phyloP scores from a whole-genome alignment of 1,140 invertebrate genomes.

The Cydia splendana region DNA sequence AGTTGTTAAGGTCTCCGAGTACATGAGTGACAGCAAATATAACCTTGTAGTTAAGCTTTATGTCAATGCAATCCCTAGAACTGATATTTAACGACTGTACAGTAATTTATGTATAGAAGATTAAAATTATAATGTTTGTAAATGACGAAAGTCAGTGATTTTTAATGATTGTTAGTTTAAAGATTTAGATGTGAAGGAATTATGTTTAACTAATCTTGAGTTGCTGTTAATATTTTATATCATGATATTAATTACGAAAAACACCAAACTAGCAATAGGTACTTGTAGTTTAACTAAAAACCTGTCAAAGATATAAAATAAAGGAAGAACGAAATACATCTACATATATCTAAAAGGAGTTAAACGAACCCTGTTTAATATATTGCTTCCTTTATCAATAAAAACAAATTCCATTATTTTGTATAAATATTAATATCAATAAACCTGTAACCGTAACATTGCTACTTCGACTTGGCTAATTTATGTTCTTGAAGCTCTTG shows the following conservation, averaged over 20 bases:
- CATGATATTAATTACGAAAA: too few species aligned
- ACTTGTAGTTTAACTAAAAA: too few species aligned
- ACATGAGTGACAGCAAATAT: conserved; percentile 39
- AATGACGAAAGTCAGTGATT: conserved; percentile 54
- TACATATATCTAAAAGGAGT: too few species aligned
- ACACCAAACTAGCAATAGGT: too few species aligned
- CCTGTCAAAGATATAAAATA: too few species aligned
- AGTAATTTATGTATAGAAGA: conserved; percentile 68
- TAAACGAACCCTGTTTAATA: too few species aligned
- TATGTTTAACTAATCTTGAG: background rate
- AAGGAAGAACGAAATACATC: too few species aligned
- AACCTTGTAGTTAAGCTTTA: conserved; percentile 54
- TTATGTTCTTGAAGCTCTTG: background rate
- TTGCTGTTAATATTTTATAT: background rate
- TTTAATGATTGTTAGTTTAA: conserved; percentile 42
- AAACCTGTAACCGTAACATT: background rate
- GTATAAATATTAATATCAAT: too few species aligned
- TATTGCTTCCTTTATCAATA: too few species aligned
- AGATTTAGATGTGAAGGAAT: conserved; percentile 18
- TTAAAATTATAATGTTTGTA: conserved; percentile 66
- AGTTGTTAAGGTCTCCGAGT: conserved; percentile 35
- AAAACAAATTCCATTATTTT: too few species aligned
- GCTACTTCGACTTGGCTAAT: background rate
- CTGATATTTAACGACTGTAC: conserved; percentile 67
- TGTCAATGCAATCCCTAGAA: conserved; percentile 62